phyloP scores from a whole-genome alignment of 2,888 invertebrate genomes.

The Mongoloraphidia duomilia region DNA sequence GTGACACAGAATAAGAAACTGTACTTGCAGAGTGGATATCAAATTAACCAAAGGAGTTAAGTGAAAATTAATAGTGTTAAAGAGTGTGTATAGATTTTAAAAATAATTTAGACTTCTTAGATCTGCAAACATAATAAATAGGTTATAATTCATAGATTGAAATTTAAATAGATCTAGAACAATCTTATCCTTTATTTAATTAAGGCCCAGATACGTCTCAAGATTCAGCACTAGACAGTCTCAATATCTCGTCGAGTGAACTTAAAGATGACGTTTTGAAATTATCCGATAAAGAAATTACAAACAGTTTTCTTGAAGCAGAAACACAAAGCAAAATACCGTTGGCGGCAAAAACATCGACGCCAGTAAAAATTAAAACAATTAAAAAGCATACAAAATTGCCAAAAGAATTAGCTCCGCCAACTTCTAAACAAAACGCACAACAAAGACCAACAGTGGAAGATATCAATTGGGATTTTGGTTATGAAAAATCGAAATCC shows the following conservation, averaged over 20 bases:
- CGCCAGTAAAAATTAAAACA: constrained; percentile 31
- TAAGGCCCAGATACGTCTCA: background rate
- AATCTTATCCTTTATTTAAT: background rate
- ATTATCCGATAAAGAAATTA: background rate
- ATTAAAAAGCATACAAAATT: constrained; percentile 34
- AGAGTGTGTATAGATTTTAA: no score
- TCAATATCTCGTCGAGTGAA: background rate
- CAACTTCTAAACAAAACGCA: constrained; percentile 8
- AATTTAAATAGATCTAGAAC: background rate
- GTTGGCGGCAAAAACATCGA: constrained; percentile 16
- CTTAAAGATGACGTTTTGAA: background rate
- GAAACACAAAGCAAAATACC: constrained; percentile 10
- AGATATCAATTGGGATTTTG: constrained; percentile 29
- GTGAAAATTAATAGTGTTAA: no score
- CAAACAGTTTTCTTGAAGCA: background rate
- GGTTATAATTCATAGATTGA: background rate
- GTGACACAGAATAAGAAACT: no score
- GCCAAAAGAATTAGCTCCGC: constrained; percentile 1
- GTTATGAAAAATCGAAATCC: background rate
- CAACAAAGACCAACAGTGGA: constrained; percentile 17
- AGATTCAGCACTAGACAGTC: background rate
- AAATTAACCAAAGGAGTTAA: no score
- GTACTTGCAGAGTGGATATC: no score
- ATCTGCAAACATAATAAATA: no score
- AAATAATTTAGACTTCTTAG: no score